A percentile compares a stretch with the other conserved stretches of the same genome.
phyloP scores from a whole-genome alignment of 2,888 invertebrate genomes.

The Geotrupes spiniger region DNA sequence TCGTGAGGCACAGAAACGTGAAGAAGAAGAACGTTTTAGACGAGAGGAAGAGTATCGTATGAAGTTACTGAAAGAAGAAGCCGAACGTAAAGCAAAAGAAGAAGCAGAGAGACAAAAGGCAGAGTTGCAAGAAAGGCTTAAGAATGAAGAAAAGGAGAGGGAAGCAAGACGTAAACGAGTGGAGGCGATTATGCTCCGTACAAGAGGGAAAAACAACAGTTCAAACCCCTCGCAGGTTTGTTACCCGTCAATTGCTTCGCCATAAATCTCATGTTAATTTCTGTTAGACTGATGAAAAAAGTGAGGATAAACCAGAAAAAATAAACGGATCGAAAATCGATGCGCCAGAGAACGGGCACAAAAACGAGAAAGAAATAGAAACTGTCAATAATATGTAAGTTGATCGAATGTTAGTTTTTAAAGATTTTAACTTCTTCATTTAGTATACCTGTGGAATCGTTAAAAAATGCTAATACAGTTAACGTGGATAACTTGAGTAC shows the following conservation, averaged over 20 bases:
- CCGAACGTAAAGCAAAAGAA: constrained; percentile 76
- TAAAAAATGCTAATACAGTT: constrained; percentile 50
- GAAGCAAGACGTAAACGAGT: constrained; percentile 85
- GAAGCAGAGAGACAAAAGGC: constrained; percentile 80
- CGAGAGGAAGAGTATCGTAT: constrained; percentile 64
- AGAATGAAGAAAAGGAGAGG: constrained; percentile 85
- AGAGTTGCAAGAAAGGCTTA: constrained; percentile 79
- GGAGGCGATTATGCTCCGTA: constrained; percentile 89
- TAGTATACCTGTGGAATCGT: constrained; percentile 48
- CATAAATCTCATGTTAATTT: constrained; percentile 14
- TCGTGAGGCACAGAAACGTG: constrained; percentile 70
- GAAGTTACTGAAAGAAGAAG: constrained; percentile 70
- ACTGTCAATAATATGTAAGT: constrained; percentile 51
- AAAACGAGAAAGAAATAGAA: constrained; percentile 46
- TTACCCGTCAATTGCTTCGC: too few species aligned
- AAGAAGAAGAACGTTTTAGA: constrained; percentile 72
- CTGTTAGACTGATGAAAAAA: constrained; percentile 37
- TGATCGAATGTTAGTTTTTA: neutral
- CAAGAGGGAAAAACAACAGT: constrained; percentile 56
- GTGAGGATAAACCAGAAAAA: constrained; percentile 35
- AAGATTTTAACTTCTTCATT: constrained; percentile 11
- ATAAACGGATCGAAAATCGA: constrained; percentile 45
- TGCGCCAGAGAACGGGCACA: constrained; percentile 36
- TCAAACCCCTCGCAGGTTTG: constrained; percentile 30
- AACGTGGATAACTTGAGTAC: constrained; percentile 45